Evolutionary conservation across 1,140 invertebrate species (phyloP), one percentile per base, ranked within the genome.

Genomic region (Euwallacea fornicatus): DNA sequence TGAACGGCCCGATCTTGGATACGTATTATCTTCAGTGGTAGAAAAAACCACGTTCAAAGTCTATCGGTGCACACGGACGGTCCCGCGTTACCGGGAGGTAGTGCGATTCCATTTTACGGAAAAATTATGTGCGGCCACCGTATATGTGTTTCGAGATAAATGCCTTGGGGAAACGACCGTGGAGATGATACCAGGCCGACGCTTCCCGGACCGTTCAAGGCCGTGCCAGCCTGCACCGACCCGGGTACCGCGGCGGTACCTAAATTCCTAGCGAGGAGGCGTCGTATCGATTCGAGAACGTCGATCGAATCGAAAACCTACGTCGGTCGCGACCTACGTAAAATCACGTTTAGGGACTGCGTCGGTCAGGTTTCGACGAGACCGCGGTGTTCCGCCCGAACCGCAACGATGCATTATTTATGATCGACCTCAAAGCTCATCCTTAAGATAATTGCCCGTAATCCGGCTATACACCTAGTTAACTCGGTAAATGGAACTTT

Each of bases 201-300:
- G 47, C 46, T 64, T 64, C 62, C 62, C 62, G 62, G 15, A 50
- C 62, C 62, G 62, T 64, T 64, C 62, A 64, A 64, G 62, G 62
- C 62, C 46, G 62, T 64, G 62, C 62, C 62, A 64, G 62, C 15
- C 62, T 47, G 62, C 62, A 42, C 62, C 59, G 59, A 62, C 46
- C 9, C 46, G 9, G 46, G 13, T 13, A 43, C 42, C 8, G n/a
- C 10, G 59, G n/a, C n/a, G 59, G 33, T 62, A 16, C 46, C 46
- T 13, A 50, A 50, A 11, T 21, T 58, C 2, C 55, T 58, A 58
- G 55, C 7, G 50, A 53, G 7, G 50, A 58, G 55, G 13, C 33
- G 21, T 9, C n/a, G 50, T 53, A 53, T 53, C 50, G 50, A 53
- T 53, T 6, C 21, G 6, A 1, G 15, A 6, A 6, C 13, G 6